Evolutionary conservation across 2,888 invertebrate species (phyloP).

Genomic region (Dynastes hyllus): DNA sequence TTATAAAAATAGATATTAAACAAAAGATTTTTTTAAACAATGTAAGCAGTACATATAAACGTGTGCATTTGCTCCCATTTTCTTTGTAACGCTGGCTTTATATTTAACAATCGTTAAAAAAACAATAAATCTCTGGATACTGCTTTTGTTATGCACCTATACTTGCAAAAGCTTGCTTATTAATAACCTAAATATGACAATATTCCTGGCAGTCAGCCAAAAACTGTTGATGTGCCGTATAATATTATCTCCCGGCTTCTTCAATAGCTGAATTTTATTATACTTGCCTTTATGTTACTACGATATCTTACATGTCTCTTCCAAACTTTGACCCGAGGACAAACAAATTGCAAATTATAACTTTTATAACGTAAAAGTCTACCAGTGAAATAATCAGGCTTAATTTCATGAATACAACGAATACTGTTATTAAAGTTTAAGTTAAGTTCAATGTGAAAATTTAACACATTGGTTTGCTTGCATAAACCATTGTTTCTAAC

Average conservation of each 20-base stretch:
- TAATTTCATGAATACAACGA: too few relatives aligned
- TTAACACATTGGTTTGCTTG: too few relatives aligned
- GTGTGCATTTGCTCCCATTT: neutral
- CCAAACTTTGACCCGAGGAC: too few relatives aligned
- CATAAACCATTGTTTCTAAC: too few relatives aligned
- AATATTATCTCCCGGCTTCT: neutral
- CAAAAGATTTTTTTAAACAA: neutral
- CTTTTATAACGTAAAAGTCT: too few relatives aligned
- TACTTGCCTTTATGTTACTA: too few relatives aligned
- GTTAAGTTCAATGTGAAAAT: too few relatives aligned
- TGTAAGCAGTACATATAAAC: neutral
- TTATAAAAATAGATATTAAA: neutral
- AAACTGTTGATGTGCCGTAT: neutral
- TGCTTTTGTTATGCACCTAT: neutral
- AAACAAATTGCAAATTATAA: too few relatives aligned
- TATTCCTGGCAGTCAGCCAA: constrained; percentile 13
- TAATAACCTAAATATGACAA: neutral
- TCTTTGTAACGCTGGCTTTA: neutral
- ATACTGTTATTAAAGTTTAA: too few relatives aligned
- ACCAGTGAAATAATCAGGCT: too few relatives aligned
- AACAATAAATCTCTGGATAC: neutral
- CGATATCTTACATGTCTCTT: too few relatives aligned
- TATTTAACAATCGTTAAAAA: neutral
- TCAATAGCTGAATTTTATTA: too few relatives aligned
- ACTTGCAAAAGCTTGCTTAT: neutral